Percentiles rank a stretch among this genome's conserved stretches.
Conservation (phyloP, 2,113 vertebrate species). For the Dolichallabes microphthalmus region DNA sequence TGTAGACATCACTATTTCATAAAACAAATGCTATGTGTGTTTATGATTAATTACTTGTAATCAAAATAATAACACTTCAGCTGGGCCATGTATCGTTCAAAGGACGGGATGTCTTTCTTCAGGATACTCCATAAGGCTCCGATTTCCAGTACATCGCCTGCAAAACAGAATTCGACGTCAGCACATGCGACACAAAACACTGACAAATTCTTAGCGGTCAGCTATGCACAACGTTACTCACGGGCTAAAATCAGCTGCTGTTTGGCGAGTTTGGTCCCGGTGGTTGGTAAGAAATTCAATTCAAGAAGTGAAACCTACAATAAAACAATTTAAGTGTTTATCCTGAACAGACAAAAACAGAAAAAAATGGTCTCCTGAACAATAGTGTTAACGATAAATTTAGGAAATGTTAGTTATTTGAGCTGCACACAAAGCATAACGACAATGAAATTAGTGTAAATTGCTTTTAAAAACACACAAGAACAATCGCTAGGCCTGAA, state of each 20-base stretch:
- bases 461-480: background rate
- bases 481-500: background rate
- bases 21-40: background rate
- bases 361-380: background rate
- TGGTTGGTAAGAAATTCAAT: conserved; percentile 88
- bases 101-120: conserved; percentile 91
- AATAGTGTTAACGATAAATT: background rate
- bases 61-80: conserved; percentile 97
- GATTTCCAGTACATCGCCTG: conserved; percentile 92
- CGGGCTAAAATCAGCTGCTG: conserved; percentile 90
- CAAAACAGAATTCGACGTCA: conserved; percentile 15
- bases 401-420: background rate
- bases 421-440: background rate
- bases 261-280: conserved; percentile 82
- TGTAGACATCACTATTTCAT: too few relatives aligned
- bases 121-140: conserved; percentile 91
- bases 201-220: background rate
- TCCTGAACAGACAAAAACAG: background rate
- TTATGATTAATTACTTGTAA: conserved; percentile 80
- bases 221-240: conserved; percentile 66
- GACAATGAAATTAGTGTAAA: background rate
- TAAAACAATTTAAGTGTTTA: conserved; percentile 67
- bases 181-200: too few relatives aligned
- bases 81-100: conserved; percentile 93
- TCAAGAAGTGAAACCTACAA: conserved; percentile 84